Evolutionary conservation across 1,140 invertebrate species (phyloP).

Genomic region (Pristionchus pacificus): DNA sequence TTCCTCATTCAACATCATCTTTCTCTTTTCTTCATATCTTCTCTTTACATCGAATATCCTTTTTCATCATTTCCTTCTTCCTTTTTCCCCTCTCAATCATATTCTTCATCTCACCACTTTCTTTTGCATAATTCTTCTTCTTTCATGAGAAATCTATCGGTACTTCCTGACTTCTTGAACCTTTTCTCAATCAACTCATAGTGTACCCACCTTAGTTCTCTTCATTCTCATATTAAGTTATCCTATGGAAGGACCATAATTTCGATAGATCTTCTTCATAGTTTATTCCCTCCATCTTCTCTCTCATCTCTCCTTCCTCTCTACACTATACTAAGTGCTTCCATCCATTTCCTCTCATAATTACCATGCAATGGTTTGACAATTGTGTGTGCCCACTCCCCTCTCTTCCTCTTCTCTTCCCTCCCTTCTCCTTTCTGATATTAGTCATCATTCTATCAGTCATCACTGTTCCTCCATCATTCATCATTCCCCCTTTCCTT

Average conservation of each 20-base stretch:
- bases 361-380: too few relatives aligned
- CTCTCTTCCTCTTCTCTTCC: background rate
- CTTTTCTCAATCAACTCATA: too few relatives aligned
- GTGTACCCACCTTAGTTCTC: too few relatives aligned
- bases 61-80: conserved; percentile 12
- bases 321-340: background rate
- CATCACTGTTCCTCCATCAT: background rate
- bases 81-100: conserved; percentile 8
- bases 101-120: background rate
- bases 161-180: too few relatives aligned
- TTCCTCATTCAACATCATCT: background rate
- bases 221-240: too few relatives aligned
- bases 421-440: background rate
- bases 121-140: too few relatives aligned
- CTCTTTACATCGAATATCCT: conserved; percentile 10
- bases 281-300: too few relatives aligned
- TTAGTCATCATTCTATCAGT: background rate
- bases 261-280: too few relatives aligned
- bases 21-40: conserved; percentile 19
- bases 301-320: too few relatives aligned
- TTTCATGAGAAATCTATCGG: too few relatives aligned
- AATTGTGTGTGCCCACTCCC: too few relatives aligned
- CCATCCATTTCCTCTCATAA: background rate
- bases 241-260: too few relatives aligned
- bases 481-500: conserved; percentile 10